phyloP scores from a whole-genome alignment of 2,797 vertebrate genomes.

The Morus bassanus region DNA sequence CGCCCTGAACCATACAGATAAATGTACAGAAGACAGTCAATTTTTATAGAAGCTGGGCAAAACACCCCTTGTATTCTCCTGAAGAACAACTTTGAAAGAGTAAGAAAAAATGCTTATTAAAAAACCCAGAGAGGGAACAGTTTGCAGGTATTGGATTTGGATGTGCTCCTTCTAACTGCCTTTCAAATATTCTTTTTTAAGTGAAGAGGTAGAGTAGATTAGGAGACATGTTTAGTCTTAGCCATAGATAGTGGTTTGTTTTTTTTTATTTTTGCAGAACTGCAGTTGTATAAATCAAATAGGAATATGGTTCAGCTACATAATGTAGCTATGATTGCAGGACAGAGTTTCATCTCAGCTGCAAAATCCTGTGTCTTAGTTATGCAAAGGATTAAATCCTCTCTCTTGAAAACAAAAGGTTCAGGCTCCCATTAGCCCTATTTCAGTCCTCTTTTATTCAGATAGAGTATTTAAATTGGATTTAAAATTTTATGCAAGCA shows the following conservation, averaged over 20 bases:
- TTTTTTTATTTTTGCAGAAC: background rate
- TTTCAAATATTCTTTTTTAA: background rate
- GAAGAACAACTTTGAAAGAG: background rate
- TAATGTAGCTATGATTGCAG: background rate
- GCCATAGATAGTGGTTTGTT: rapidly evolving
- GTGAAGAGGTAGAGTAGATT: background rate
- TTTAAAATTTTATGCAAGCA: background rate
- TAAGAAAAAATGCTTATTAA: background rate
- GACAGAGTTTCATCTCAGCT: background rate
- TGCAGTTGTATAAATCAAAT: background rate
- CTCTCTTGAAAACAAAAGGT: background rate
- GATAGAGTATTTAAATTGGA: background rate
- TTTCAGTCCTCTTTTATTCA: background rate
- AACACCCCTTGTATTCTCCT: background rate
- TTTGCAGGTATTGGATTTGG: background rate
- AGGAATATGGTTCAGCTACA: background rate
- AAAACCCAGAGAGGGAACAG: background rate
- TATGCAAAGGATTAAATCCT: background rate
- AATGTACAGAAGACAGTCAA: background rate
- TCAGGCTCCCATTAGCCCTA: rapidly evolving
- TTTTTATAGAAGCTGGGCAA: background rate
- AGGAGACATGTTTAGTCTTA: background rate
- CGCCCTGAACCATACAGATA: background rate
- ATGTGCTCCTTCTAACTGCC: background rate
- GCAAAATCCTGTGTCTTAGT: background rate